Base-by-base conservation (phyloP, 1,140 invertebrate species). In the Drosophila sturtevanti region DNA sequence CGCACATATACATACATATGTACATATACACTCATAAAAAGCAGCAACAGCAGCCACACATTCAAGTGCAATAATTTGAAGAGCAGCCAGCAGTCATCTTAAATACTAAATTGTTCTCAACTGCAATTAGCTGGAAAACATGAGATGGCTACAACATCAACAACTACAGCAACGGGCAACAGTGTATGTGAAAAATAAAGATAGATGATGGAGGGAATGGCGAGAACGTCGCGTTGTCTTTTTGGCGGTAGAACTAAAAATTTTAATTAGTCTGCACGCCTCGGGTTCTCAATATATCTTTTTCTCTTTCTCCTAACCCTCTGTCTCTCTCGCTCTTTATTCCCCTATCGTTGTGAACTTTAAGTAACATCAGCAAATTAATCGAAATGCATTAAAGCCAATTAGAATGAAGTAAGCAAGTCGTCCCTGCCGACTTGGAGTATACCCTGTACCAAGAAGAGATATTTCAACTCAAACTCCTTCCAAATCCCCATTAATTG, bases 341-440 rank as follows among this genome's bases (percentile, higher is more conserved):
- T n/a, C n/a, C n/a, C 10, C 14, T 16, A 16, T 48, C 18, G 14
- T 48, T 48, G 21, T 55, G 52, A 81, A 81, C 60, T 73, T 85
- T 78, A 44, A 63, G 74, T 75, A 68, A 34, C 78, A 86, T 79
- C 69, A 73, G 71, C 71, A 73, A 87, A 87, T 86, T 87, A 87
- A 86, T 86, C 72, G 82, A 81, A 79, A 68, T 68, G 75, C 82
- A 82, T 87, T 86, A 77, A 82, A 73, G 66, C 82, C 82, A 86
- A 86, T 86, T 86, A 86, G 77, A 72, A n/a, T n/a, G n/a, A n/a
- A n/a, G n/a, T n/a, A n/a, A n/a, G n/a, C n/a, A n/a, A n/a, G n/a
- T n/a, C n/a, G n/a, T n/a, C n/a, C n/a, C n/a, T n/a, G n/a, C n/a
- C n/a, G n/a, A n/a, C n/a, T n/a, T n/a, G n/a, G n/a, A n/a, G n/a